Evolutionary conservation across 2,888 invertebrate species (phyloP).

Genomic region (Caenorhabditis virilis): DNA sequence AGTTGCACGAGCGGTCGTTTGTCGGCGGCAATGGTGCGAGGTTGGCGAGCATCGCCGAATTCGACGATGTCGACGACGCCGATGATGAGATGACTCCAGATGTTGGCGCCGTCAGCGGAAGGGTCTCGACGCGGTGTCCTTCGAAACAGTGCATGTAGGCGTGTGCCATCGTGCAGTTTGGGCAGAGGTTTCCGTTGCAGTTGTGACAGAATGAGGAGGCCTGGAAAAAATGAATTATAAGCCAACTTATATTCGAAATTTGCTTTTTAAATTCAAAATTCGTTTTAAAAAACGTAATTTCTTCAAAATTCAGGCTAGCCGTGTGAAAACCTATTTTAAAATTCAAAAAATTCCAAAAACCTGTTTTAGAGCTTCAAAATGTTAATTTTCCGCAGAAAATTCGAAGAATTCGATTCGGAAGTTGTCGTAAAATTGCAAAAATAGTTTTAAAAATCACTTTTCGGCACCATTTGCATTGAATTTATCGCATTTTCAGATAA

Average conservation of each 20-base stretch:
- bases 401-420: too few relatives aligned
- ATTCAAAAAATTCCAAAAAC: too few relatives aligned
- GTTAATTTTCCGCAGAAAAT: too few relatives aligned
- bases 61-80: conserved; percentile 28
- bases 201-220: conserved; percentile 72
- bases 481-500: too few relatives aligned
- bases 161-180: conserved; percentile 97
- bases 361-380: too few relatives aligned
- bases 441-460: too few relatives aligned
- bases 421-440: too few relatives aligned
- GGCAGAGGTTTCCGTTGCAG: conserved; percentile 92
- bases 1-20: conserved; percentile 25
- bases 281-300: background rate
- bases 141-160: conserved; percentile 99
- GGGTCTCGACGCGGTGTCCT: conserved; percentile 70
- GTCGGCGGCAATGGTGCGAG: background rate
- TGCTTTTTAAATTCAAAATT: background rate
- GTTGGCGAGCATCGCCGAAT: background rate
- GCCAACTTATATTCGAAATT: too few relatives aligned
- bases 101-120: conserved; percentile 1
- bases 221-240: conserved; percentile 10
- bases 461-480: too few relatives aligned
- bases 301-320: too few relatives aligned
- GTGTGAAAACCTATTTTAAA: too few relatives aligned
- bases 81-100: conserved; percentile 5